Evolutionary conservation across 2,113 vertebrate species (phyloP), one percentile per base, ranked within the genome.

Genomic region (Platichthys stellatus): DNA sequence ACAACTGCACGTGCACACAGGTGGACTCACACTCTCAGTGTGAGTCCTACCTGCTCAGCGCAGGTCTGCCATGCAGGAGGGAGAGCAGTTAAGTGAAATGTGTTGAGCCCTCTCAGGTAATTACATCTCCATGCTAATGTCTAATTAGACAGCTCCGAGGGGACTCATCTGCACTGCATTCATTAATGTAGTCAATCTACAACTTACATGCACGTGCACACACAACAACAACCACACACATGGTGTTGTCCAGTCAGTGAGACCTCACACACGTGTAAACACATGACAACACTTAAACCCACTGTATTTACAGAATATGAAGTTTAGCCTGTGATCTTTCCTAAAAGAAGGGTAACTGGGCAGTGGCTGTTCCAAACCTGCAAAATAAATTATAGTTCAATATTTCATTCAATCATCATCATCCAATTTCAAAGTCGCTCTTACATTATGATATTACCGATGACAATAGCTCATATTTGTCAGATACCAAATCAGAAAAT

Each of bases 121-220:
- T 93, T 93, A 91, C 89, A 86, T 91, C 88, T 88, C 80, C 81
- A 80, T 90, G 89, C 84, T 92, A 89, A 92, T 92, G 87, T 90
- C 92, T 93, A 90, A 92, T 93, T 92, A 92, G 89, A 85, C 83
- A 73, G 81, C 88, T 89, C 90, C 78, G 65, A 83, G 81, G 90
- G 88, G 89, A 81, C 84, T 91, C 90, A 83, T 92, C 89, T 87
- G 76, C 79, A 77, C 88, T 43, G 74, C 86, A 84, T 87, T 92
- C 85, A 91, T 93, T 91, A 91, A 88, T 87, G 76, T 74, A 84
- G 86, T 85, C 86, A 87, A 81, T 86, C 81, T 80, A 84, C 58
- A 80, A 83, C 82, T 84, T 78, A 26, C 64, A 56, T 45, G 38
- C 75, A 54, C 51, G 5, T 51, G 12, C 60, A 74, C 61, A 47